A percentile compares a stretch with the other conserved stretches of the same genome.
Evolutionary conservation across 2,888 invertebrate genomes (phyloP).

Genomic region (Dexiosoma caninum): DNA sequence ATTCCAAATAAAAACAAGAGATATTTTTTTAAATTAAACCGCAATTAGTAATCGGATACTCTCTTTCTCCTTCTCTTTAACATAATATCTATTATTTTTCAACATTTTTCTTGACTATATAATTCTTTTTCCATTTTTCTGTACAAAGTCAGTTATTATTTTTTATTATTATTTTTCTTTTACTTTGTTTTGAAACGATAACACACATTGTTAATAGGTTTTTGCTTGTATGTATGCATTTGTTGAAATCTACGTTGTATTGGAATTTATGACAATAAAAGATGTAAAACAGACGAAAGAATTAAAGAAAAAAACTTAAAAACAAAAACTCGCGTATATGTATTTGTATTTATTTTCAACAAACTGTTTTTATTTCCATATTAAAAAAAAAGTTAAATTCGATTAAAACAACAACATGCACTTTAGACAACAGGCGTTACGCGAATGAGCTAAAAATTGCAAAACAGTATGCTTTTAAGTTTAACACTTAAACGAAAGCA

Average conservation of each 20-base stretch:
- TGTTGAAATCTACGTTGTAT: neutral
- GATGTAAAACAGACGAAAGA: slow-evolving; percentile 19
- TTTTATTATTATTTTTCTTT: neutral
- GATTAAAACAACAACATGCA: slow-evolving; percentile 59
- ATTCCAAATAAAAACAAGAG: slow-evolving; percentile 2
- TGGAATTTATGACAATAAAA: slow-evolving; percentile 34
- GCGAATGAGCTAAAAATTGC: slow-evolving; percentile 69
- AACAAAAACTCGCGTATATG: slow-evolving; percentile 58
- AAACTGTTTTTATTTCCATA: slow-evolving; percentile 20
- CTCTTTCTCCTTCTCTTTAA: slow-evolving; percentile 14
- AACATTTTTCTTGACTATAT: neutral
- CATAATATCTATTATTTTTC: neutral
- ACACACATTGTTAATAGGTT: slow-evolving; percentile 14
- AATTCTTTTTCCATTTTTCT: slow-evolving; percentile 12
- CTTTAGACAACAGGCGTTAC: slow-evolving; percentile 67
- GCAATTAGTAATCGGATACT: neutral
- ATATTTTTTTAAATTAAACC: neutral
- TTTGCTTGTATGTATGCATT: slow-evolving; percentile 3
- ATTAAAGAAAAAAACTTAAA: slow-evolving; percentile 47
- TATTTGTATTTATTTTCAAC: slow-evolving; percentile 36
- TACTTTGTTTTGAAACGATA: slow-evolving; percentile 29
- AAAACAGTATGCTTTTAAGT: slow-evolving; percentile 59
- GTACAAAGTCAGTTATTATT: slow-evolving; percentile 19
- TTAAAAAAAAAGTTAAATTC: neutral
- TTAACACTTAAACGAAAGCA: slow-evolving; percentile 30